Conservation (phyloP, 2,113 vertebrate genomes). For the Phyllopteryx taeniolatus region DNA sequence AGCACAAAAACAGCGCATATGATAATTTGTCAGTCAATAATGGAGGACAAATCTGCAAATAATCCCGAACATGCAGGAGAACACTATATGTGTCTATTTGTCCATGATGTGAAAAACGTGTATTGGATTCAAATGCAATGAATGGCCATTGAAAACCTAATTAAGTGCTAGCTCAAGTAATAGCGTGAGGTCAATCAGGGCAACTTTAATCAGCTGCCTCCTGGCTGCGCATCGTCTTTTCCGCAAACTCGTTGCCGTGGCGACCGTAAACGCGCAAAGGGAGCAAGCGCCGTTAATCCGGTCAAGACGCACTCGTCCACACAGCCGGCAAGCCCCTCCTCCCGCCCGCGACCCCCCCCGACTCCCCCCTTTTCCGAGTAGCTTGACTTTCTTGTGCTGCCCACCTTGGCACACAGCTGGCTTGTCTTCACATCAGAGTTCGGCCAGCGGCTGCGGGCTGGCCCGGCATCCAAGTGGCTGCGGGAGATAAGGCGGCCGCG, state of each 20-base stretch:
- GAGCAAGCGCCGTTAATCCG: conserved; percentile 27
- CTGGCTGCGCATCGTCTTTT: too few species aligned
- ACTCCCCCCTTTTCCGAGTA: conserved; percentile 12
- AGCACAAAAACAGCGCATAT: too few species aligned
- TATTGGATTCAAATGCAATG: too few species aligned
- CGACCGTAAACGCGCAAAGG: not conserved
- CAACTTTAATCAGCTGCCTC: not conserved
- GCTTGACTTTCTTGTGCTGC: conserved; percentile 39
- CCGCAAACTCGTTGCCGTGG: not conserved
- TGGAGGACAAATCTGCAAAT: too few species aligned
- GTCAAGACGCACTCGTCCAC: conserved; percentile 18
- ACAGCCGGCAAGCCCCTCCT: not conserved
- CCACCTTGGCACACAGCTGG: conserved; percentile 61
- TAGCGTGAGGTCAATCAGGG: too few species aligned
- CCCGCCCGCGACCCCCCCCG: too few species aligned
- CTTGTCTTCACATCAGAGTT: conserved; percentile 73
- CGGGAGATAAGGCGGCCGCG: conserved; percentile 69
- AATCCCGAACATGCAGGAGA: too few species aligned
- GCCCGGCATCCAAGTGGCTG: conserved; percentile 68
- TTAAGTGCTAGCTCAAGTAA: too few species aligned
- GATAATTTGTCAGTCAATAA: too few species aligned
- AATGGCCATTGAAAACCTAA: too few species aligned
- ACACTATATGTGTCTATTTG: too few species aligned
- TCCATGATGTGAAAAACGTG: too few species aligned
- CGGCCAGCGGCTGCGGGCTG: conserved; percentile 65